A percentile compares a stretch with the other conserved stretches of the same genome.
Evolutionary conservation across 53 echinoderm and acorn worm species (phyloP).

Genomic region (Mesocentrotus franciscanus): DNA sequence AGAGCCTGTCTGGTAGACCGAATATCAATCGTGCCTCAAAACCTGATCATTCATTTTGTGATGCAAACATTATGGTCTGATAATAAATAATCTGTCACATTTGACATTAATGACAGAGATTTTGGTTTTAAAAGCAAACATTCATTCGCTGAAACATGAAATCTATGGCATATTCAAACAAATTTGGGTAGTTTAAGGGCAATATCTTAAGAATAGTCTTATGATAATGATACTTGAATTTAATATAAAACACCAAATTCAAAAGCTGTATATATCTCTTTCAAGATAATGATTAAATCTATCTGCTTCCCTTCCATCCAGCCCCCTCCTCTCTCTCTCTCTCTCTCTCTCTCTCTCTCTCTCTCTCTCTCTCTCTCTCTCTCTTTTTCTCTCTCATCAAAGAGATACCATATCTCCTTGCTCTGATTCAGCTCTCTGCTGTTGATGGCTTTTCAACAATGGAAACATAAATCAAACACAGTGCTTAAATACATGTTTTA

Average conservation of each 20-base stretch:
- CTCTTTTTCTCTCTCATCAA: background rate
- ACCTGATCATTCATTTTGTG: background rate
- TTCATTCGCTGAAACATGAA: background rate
- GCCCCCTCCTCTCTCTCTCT: background rate
- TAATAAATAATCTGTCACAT: background rate
- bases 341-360: background rate
- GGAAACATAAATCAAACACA: no score
- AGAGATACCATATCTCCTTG: background rate
- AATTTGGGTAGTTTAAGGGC: background rate
- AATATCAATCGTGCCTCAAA: background rate
- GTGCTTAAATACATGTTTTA: no score
- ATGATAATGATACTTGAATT: background rate
- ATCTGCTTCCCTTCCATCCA: background rate
- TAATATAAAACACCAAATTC: background rate
- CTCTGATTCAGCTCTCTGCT: background rate
- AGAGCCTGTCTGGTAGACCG: background rate
- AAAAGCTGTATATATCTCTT: background rate
- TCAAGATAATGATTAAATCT: background rate
- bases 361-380: background rate
- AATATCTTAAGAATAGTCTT: background rate
- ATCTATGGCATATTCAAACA: background rate
- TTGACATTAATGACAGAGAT: background rate
- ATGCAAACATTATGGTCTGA: constrained; percentile 2
- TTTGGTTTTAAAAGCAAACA: background rate
- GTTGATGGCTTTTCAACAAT: no score